Base-by-base conservation (phyloP, 2,113 vertebrate species). In the Columbina picui region DNA sequence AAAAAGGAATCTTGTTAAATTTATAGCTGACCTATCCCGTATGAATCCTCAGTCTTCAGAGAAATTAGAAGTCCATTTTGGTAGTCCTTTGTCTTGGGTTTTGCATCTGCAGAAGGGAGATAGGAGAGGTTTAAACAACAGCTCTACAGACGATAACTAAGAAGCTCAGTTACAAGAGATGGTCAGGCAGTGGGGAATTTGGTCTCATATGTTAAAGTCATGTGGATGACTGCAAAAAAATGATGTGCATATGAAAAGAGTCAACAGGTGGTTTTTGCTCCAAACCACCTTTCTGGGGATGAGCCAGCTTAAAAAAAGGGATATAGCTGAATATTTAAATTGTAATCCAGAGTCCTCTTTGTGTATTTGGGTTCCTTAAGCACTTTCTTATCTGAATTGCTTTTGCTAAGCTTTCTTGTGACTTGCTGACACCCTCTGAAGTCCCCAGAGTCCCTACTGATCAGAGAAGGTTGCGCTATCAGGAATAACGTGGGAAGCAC, bases 21-120 rank as follows among this genome's bases (percentile, higher is more conserved):
- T 94, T 89, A 77, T 59, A 84, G 38, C 75, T 91, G 85, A 52
- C 56, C 55, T 75, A 61, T 50, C 60, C 30, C 43, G 43, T 52
- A 25, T 84, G 85, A 92, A 70, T 93, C 70, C 92, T 88, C 47
- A 52, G 59, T 65, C 82, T 93, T 95, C 43, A 74, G 53, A 95
- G 78, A 73, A 91, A 94, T 76, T 30, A 83, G 67, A 88, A 10
- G 78, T 61, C 52, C 32, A 32, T 71, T 76, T 93, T 89, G 47
- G 15, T 43, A 61, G 26, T 83, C 26, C 23, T 76, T 87, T 76
- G 39, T 91, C 64, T 84, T 41, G 6, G 4, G 7, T 50, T 89
- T 84, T 86, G 26, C 3, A 26, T 43, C 53, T 81, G 25, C 0
- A 1, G 9, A 36, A 79, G 13, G 34, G 8, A 75, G 21, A 34